Evolutionary conservation across 2,888 invertebrate genomes (phyloP).

Genomic region (Drosophila pseudotakahashii): DNA sequence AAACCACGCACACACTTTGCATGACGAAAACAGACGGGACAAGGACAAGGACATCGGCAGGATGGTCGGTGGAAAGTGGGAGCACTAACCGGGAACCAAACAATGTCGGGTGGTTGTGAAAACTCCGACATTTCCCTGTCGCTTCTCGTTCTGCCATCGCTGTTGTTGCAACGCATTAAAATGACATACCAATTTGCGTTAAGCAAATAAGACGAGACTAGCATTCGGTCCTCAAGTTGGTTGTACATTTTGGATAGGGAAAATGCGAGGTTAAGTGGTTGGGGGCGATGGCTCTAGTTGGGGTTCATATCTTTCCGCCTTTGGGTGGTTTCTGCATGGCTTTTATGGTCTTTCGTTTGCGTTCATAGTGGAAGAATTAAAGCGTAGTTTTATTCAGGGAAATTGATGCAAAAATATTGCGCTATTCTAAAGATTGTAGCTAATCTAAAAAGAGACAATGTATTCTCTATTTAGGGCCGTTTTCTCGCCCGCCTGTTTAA

Average conservation of each 20-base stretch:
- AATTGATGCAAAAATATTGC: not conserved
- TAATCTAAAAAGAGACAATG: too few species aligned
- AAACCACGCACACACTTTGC: conserved; percentile 62
- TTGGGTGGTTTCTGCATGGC: conserved; percentile 12
- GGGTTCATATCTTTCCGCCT: conserved; percentile 7
- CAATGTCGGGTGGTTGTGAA: conserved; percentile 38
- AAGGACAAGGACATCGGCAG: conserved; percentile 31
- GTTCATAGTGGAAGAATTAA: not conserved
- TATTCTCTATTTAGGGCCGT: too few species aligned
- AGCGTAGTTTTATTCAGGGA: not conserved
- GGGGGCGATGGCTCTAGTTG: conserved; percentile 15
- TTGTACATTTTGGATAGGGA: conserved; percentile 5
- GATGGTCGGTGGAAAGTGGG: conserved; percentile 5
- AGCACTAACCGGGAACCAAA: conserved; percentile 40
- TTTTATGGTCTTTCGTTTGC: not conserved
- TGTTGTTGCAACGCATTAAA: conserved; percentile 76
- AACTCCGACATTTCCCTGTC: conserved; percentile 40
- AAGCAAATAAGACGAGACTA: conserved; percentile 76
- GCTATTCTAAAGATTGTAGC: too few species aligned
- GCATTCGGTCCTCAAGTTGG: conserved; percentile 31
- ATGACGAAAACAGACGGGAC: conserved; percentile 60
- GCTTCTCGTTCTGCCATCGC: conserved; percentile 26
- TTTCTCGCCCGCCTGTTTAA: too few species aligned
- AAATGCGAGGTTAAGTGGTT: conserved; percentile 9
- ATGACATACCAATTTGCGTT: conserved; percentile 78